A percentile compares a stretch with the other conserved stretches of the same genome.
Conservation (phyloP, 2,797 vertebrate species). For the Pseudochaenichthys georgianus region DNA sequence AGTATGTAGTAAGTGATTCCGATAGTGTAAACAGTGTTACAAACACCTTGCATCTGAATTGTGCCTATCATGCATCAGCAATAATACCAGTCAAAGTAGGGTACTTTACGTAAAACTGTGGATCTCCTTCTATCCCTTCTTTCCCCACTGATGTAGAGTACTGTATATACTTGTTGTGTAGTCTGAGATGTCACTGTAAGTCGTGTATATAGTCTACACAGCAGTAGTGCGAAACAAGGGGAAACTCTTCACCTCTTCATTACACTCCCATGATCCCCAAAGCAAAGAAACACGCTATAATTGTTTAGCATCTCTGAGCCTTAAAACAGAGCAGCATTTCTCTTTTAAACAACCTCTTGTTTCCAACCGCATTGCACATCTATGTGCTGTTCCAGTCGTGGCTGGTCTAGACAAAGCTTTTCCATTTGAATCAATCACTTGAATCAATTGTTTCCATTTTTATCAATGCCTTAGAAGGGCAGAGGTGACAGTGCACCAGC, state of each 20-base stretch:
- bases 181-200: slow-evolving; percentile 58
- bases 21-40: slow-evolving; percentile 61
- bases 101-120: slow-evolving; percentile 35
- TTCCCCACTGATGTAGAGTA: slow-evolving; percentile 68
- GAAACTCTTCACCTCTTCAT: slow-evolving; percentile 19
- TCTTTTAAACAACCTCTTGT: slow-evolving; percentile 38
- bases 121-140: slow-evolving; percentile 66
- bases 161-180: slow-evolving; percentile 73
- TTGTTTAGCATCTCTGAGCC: slow-evolving; percentile 63
- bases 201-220: slow-evolving; percentile 38
- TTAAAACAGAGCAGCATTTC: slow-evolving; percentile 57
- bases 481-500: slow-evolving; percentile 28
- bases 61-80: slow-evolving; percentile 78
- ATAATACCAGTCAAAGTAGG: slow-evolving; percentile 65
- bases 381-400: slow-evolving; percentile 31
- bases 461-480: slow-evolving; percentile 62
- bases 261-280: slow-evolving; percentile 30
- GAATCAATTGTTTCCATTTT: slow-evolving; percentile 54
- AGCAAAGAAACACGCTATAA: slow-evolving; percentile 43
- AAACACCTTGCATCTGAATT: slow-evolving; percentile 57
- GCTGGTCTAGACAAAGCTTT: slow-evolving; percentile 51
- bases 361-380: slow-evolving; percentile 12
- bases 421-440: slow-evolving; percentile 64
- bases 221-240: slow-evolving; percentile 51
- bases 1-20: slow-evolving; percentile 53